Evolutionary conservation across 2,797 vertebrate species (phyloP).

Genomic region (Sebastes hubbsi): DNA sequence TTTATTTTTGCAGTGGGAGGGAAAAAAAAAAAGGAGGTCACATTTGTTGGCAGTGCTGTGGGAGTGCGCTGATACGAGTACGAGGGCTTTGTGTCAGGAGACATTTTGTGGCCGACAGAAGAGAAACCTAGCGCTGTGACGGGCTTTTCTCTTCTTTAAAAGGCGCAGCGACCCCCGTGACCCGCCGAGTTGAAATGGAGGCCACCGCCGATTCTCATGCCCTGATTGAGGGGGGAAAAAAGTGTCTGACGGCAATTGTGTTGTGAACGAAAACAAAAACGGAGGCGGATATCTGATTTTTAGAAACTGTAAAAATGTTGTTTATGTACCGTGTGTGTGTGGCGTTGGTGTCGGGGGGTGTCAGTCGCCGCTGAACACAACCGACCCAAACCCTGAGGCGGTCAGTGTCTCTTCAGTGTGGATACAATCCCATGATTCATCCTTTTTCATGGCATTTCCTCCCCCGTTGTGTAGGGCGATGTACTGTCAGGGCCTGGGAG

Average conservation of each 20-base stretch:
- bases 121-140: slow-evolving; percentile 62
- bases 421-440: slow-evolving; percentile 67
- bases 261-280: slow-evolving; percentile 12
- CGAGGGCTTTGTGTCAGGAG: slow-evolving; percentile 72
- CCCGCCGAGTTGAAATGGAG: slow-evolving; percentile 78
- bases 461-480: slow-evolving; percentile 36
- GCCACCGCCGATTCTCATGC: slow-evolving; percentile 56
- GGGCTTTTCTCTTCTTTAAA: slow-evolving; percentile 72
- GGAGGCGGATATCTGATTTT: background rate
- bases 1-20: slow-evolving; percentile 56
- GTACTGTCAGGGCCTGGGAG: slow-evolving; percentile 41
- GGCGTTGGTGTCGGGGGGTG: background rate
- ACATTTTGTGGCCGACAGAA: slow-evolving; percentile 69
- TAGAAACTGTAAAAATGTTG: background rate
- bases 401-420: slow-evolving; percentile 39
- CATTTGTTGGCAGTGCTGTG: slow-evolving; percentile 63
- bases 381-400: slow-evolving; percentile 66
- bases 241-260: background rate
- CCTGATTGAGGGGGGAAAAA: background rate
- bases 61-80: slow-evolving; percentile 54
- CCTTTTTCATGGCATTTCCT: slow-evolving; percentile 65
- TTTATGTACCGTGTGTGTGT: background rate
- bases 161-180: slow-evolving; percentile 71
- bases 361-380: slow-evolving; percentile 13
- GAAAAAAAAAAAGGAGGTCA: slow-evolving; percentile 54